phyloP scores from a whole-genome alignment of 1,140 invertebrate species.

The Lordiphosa clarofinis region DNA sequence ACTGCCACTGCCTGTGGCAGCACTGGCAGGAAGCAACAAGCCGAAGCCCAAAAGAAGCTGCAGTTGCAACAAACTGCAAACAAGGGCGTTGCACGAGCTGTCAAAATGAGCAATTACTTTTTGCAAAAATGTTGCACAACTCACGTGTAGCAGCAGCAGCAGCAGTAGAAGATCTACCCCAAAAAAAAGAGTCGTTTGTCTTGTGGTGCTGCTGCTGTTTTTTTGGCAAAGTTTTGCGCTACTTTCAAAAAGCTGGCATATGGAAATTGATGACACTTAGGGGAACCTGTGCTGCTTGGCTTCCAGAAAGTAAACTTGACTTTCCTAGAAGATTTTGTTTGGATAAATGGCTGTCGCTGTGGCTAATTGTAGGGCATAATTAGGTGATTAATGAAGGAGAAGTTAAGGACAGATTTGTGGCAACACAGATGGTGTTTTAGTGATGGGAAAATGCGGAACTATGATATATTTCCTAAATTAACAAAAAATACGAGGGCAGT shows the following conservation, averaged over 20 bases:
- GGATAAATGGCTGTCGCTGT: constrained; percentile 45
- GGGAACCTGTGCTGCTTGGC: constrained; percentile 13
- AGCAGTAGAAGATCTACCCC: constrained; percentile 17
- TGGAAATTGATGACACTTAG: constrained; percentile 52
- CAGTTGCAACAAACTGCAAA: constrained; percentile 42
- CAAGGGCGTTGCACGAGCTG: constrained; percentile 72
- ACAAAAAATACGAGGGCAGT: too few relatives aligned
- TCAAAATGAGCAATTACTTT: constrained; percentile 78
- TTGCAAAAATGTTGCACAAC: constrained; percentile 75
- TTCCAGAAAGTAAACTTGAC: constrained; percentile 18
- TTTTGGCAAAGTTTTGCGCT: constrained; percentile 43
- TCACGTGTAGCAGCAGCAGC: constrained; percentile 52
- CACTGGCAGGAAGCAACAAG: constrained; percentile 67
- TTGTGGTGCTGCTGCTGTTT: constrained; percentile 24
- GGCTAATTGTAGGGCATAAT: constrained; percentile 45
- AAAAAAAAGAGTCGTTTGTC: constrained; percentile 61
- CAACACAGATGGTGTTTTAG: not conserved
- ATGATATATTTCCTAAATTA: too few relatives aligned
- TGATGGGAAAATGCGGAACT: not conserved
- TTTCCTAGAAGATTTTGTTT: constrained; percentile 19
- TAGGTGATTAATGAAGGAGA: constrained; percentile 33
- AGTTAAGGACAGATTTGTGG: constrained; percentile 7
- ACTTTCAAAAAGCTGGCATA: constrained; percentile 48
- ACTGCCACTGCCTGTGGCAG: constrained; percentile 27
- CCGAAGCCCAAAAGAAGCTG: constrained; percentile 29